A percentile compares a stretch with the other conserved stretches of the same genome.
Conservation (phyloP, 2,113 vertebrate genomes). For the Myrmophylax atrothorax region DNA sequence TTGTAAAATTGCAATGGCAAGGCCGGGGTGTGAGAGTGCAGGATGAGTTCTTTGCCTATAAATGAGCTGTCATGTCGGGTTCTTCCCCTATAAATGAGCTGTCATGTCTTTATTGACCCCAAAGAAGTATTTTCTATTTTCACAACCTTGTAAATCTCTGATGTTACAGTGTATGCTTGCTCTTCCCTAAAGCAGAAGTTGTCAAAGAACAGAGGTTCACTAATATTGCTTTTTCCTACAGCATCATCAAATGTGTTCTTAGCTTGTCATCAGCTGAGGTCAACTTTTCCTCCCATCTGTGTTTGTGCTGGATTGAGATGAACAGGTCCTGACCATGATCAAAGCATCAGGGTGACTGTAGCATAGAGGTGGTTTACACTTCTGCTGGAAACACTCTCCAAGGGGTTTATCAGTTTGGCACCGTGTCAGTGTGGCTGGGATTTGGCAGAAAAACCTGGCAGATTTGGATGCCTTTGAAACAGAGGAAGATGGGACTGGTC, state of each 20-base stretch:
- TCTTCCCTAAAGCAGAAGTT: not conserved
- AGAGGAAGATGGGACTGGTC: not conserved
- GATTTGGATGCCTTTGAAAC: not conserved
- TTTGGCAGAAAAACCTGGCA: not conserved
- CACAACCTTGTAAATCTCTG: not conserved
- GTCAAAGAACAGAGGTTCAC: not conserved
- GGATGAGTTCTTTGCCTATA: not conserved
- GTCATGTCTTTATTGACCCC: not conserved
- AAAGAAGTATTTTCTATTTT: not conserved
- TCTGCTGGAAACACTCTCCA: not conserved
- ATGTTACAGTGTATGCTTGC: not conserved
- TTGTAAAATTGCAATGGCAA: not conserved
- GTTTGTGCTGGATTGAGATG: not conserved
- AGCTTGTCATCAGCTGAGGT: not conserved
- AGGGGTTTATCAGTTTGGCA: not conserved
- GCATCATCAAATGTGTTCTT: not conserved
- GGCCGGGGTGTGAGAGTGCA: not conserved
- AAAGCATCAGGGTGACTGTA: not conserved
- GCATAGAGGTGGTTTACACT: not conserved
- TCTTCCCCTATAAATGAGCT: not conserved
- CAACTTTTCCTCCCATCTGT: conserved; percentile 13
- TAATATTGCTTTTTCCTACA: not conserved
- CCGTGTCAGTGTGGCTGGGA: no score
- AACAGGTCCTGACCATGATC: not conserved
- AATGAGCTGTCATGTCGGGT: not conserved